Percentiles rank a stretch among this genome's conserved stretches.
Evolutionary conservation across 92 coral and sea anemone species (phyloP).

Genomic region (Palythoa grandiflora): DNA sequence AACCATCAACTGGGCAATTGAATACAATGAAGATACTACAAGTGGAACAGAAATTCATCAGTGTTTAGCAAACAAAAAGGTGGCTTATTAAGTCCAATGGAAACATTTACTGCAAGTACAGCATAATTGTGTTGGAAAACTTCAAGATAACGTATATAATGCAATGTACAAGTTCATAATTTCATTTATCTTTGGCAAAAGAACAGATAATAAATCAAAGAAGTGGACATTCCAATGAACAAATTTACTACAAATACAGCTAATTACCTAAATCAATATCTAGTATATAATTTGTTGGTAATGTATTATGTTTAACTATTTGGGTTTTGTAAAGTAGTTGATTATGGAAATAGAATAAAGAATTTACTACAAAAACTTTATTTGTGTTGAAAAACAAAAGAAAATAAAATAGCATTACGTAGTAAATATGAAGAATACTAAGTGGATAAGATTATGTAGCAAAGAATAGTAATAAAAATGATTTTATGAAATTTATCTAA

Average conservation of each 20-base stretch:
- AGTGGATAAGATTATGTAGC: not conserved
- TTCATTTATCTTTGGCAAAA: not conserved
- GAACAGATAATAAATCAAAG: not conserved
- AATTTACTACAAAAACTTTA: not conserved
- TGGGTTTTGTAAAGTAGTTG: not conserved
- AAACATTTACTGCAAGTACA: not conserved
- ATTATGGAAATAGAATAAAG: not conserved
- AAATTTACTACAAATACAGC: not conserved
- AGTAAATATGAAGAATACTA: not conserved
- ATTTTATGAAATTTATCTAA: no score
- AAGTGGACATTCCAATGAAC: not conserved
- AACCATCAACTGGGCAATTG: not conserved
- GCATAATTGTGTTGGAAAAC: not conserved
- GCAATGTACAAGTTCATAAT: not conserved
- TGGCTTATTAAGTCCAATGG: not conserved
- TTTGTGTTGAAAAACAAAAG: not conserved
- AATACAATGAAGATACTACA: not conserved
- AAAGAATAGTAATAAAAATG: not conserved
- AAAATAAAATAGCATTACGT: not conserved
- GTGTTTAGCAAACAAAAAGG: not conserved
- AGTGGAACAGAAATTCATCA: not conserved
- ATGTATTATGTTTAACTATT: not conserved
- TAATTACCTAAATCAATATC: not conserved
- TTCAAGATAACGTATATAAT: not conserved
- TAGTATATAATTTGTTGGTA: not conserved